Base-by-base conservation (phyloP, 2,797 vertebrate species). In the Coccyzus lansbergi region DNA sequence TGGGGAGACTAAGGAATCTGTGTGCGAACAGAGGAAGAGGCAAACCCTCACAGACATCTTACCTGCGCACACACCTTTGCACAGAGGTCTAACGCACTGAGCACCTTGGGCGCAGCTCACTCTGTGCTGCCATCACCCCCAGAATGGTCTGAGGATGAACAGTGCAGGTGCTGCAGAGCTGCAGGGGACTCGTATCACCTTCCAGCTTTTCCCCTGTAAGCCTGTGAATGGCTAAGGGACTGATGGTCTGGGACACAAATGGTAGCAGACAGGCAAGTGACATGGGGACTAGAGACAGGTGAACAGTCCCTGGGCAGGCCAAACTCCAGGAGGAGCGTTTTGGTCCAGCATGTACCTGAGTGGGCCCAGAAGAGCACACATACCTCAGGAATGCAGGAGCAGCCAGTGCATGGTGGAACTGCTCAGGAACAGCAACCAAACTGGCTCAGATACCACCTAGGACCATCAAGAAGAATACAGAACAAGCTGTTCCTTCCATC, bases 301-400 rank as follows among this genome's bases (percentile, higher is more conserved):
- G 38, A 58, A 17, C 4, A 69, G 56, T 42, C 55, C 69, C 31
- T 12, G 28, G 18, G 22, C 53, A 84, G 29, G 13, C 20, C 5
- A 9, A 60, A 40, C 3, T 10, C 24, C 33, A 38, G 36, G 28
- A 48, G 26, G 1, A 2, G 69, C 28, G 34, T 31, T 42, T 34
- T 18, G 34, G 40, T 59, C 26, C 69, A 56, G 16, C 29, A 17
- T 29, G 19, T 2, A 0, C 9, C 69, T 1, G 0, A 17, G 17
- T 33, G 3, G 2, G 26, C 24, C 56, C 0, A 2, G 55, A 44
- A 68, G 40, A 14, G 52, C 67, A 62, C n/a, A 22, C 24, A 8
- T 17, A 16, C 21, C 26, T 5, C 6, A 3, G 36, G 25, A n/a
- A 64, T 19, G 16, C 33, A 40, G 52, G 33, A 90, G 42, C 42